These are phyloP conservation scores for Pachypeltis micranthus DNA, from an alignment of 1,140 invertebrate species.

Conservation along the genomic window DNA sequence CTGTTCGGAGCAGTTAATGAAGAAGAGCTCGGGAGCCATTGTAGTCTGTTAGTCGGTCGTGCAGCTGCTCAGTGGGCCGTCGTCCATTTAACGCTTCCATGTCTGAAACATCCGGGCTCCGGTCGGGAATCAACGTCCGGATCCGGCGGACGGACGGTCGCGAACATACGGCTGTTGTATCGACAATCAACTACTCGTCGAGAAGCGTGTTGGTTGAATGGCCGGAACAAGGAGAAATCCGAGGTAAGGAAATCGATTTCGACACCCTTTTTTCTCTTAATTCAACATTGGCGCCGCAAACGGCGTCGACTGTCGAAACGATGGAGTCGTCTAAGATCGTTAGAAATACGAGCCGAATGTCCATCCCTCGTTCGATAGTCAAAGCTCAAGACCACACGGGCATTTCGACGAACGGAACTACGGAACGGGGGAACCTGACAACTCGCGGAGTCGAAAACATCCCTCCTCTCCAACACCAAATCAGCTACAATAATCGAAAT, in stretches of 20 bases:
- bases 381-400: background rate
- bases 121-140: slow-evolving; percentile 11
- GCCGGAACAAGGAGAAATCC: background rate
- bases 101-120: background rate
- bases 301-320: background rate
- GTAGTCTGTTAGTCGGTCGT: too few relatives aligned
- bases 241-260: background rate
- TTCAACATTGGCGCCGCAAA: background rate
- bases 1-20: background rate
- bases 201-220: slow-evolving; percentile 5
- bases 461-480: background rate
- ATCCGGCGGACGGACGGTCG: slow-evolving; percentile 12
- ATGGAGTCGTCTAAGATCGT: background rate
- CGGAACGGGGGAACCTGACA: background rate
- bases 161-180: background rate
- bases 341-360: background rate
- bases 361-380: background rate
- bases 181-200: background rate
- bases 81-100: too few relatives aligned
- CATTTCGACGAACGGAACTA: background rate
- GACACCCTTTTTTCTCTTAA: background rate
- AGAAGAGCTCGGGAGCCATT: background rate
- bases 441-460: background rate
- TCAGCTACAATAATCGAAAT: background rate
- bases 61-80: too few relatives aligned